Conservation (phyloP, 1,140 invertebrate genomes). For the Drosophila funebris region DNA sequence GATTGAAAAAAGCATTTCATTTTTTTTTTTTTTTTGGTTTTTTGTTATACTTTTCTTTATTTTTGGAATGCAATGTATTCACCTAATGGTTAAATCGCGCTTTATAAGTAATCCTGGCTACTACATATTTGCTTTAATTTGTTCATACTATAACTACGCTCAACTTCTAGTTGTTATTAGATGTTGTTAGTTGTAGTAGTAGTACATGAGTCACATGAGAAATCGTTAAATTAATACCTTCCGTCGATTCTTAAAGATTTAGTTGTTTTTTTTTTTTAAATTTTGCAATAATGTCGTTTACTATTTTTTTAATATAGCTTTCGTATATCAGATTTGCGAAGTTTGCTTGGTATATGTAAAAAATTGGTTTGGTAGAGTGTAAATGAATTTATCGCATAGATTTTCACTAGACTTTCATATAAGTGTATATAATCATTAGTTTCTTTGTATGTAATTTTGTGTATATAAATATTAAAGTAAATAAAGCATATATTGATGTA, state of each 20-base stretch:
- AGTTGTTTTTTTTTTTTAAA: constrained; percentile 1
- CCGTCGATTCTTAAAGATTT: constrained; percentile 11
- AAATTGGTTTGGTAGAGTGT: constrained; percentile 71
- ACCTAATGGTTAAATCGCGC: constrained; percentile 41
- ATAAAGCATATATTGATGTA: constrained; percentile 80
- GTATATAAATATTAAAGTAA: constrained; percentile 77
- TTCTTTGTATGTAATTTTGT: constrained; percentile 52
- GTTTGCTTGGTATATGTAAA: constrained; percentile 54
- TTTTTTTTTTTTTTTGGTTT: constrained; percentile 27
- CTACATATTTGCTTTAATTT: constrained; percentile 53
- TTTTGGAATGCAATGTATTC: constrained; percentile 19
- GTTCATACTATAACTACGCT: constrained; percentile 66
- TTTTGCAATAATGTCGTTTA: constrained; percentile 52
- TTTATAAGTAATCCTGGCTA: constrained; percentile 45
- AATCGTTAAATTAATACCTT: constrained; percentile 37
- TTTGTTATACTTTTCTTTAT: no score
- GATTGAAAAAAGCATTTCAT: constrained; percentile 66
- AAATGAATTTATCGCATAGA: constrained; percentile 73
- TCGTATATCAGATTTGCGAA: constrained; percentile 53
- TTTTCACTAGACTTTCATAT: constrained; percentile 58
- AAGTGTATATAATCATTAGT: constrained; percentile 47
- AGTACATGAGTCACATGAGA: constrained; percentile 69
- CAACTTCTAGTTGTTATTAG: constrained; percentile 58
- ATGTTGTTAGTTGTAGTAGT: constrained; percentile 28
- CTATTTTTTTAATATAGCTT: constrained; percentile 43